A percentile compares a stretch with the other conserved stretches of the same genome.
Conservation (phyloP, 2,888 invertebrate genomes). For the Fragum fragum region DNA sequence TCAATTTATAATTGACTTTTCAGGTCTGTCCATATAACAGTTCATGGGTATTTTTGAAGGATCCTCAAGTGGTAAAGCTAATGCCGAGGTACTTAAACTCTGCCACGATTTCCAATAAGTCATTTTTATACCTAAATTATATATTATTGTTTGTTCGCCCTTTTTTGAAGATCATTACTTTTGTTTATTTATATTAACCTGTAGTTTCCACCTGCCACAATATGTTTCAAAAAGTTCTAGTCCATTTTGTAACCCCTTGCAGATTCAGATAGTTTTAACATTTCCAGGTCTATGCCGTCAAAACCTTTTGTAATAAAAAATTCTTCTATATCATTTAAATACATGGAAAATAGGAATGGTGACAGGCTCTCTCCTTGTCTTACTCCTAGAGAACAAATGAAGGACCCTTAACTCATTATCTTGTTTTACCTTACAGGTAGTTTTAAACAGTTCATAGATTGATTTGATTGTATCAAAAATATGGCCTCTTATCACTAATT, state of each 20-base stretch:
- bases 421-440: background rate
- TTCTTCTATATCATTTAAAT: conserved; percentile 25
- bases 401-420: background rate
- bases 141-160: background rate
- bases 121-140: background rate
- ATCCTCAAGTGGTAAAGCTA: no score
- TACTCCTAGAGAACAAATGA: conserved; percentile 14
- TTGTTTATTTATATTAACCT: conserved; percentile 8
- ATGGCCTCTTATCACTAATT: background rate
- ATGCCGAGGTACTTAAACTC: background rate
- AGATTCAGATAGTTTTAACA: conserved; percentile 1
- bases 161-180: conserved; percentile 22
- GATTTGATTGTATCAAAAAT: background rate
- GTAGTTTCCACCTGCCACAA: conserved; percentile 17
- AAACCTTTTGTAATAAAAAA: background rate
- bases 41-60: no score
- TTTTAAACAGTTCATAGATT: background rate
- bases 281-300: conserved; percentile 11
- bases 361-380: conserved; percentile 34
- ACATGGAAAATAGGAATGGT: conserved; percentile 29
- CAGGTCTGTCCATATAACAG: no score
- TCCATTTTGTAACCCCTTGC: background rate
- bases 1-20: no score
- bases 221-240: conserved; percentile 4
- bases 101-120: background rate